Percentiles rank a stretch among this genome's conserved stretches.
phyloP scores from a whole-genome alignment of 1,140 invertebrate species.

The Drosophila sechellia region DNA sequence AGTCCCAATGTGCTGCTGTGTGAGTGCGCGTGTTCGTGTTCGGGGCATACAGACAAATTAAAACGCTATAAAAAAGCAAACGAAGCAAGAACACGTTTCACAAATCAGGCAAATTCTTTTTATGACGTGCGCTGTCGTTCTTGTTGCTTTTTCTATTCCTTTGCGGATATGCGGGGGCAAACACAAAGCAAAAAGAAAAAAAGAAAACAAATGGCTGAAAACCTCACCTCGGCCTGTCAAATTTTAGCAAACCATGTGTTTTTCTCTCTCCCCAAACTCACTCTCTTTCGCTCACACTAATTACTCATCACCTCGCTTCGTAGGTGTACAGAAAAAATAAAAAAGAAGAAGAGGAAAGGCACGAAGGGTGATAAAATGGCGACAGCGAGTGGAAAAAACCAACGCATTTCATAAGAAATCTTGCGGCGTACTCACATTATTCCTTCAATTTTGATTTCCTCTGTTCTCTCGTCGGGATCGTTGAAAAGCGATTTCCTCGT shows the following conservation, averaged over 20 bases:
- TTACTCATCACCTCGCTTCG: slow-evolving; percentile 69
- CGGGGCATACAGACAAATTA: slow-evolving; percentile 79
- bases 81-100: slow-evolving; percentile 82
- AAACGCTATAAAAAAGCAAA: slow-evolving; percentile 83
- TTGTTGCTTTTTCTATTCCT: slow-evolving; percentile 44
- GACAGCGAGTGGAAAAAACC: slow-evolving; percentile 68
- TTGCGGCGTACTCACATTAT: slow-evolving; percentile 63
- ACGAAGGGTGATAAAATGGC: slow-evolving; percentile 66
- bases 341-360: slow-evolving; percentile 24
- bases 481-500: slow-evolving; percentile 61
- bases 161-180: slow-evolving; percentile 35
- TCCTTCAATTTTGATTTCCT: slow-evolving; percentile 75
- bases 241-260: slow-evolving; percentile 50
- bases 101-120: slow-evolving; percentile 82
- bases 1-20: slow-evolving; percentile 11
- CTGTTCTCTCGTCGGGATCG: slow-evolving; percentile 62
- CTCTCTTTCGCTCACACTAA: slow-evolving; percentile 35
- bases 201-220: not conserved
- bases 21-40: slow-evolving; percentile 60
- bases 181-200: not conserved
- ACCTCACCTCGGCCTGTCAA: slow-evolving; percentile 17
- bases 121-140: slow-evolving; percentile 73
- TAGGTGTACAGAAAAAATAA: slow-evolving; percentile 62
- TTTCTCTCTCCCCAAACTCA: slow-evolving; percentile 5
- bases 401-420: slow-evolving; percentile 28